Conservation (phyloP, 2,888 invertebrate species). For the Drosophila lutescens region DNA sequence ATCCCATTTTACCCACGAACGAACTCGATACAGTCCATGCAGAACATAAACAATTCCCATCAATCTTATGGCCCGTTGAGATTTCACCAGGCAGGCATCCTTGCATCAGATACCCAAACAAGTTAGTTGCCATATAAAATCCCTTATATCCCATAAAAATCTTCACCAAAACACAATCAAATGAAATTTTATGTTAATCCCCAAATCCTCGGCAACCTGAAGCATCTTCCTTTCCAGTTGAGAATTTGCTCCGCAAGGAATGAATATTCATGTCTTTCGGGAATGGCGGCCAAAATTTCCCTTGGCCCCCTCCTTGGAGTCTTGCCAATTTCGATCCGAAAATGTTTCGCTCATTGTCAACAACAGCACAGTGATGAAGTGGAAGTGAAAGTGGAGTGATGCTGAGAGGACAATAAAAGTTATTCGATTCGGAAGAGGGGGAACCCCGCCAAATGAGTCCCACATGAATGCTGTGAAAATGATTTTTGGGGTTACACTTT, state of each 20-base stretch:
- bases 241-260: constrained; percentile 29
- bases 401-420: constrained; percentile 29
- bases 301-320: constrained; percentile 9
- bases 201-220: constrained; percentile 29
- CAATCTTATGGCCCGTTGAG: constrained; percentile 42
- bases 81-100: constrained; percentile 27
- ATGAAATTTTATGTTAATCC: constrained; percentile 66
- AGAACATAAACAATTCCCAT: constrained; percentile 32
- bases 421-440: constrained; percentile 10
- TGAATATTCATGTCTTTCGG: constrained; percentile 65
- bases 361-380: constrained; percentile 15
- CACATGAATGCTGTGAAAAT: constrained; percentile 64
- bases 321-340: constrained; percentile 53
- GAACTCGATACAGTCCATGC: not conserved
- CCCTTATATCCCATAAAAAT: constrained; percentile 44
- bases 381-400: not conserved
- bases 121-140: constrained; percentile 42
- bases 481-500: constrained; percentile 62
- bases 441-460: constrained; percentile 61
- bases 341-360: constrained; percentile 60
- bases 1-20: constrained; percentile 1
- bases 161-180: constrained; percentile 57
- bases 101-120: constrained; percentile 26
- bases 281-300: constrained; percentile 21
- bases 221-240: constrained; percentile 33